These are phyloP conservation scores for Acrocephalus scirpaceus DNA, from an alignment of 2,797 vertebrate genomes.

Conservation along the genomic window DNA sequence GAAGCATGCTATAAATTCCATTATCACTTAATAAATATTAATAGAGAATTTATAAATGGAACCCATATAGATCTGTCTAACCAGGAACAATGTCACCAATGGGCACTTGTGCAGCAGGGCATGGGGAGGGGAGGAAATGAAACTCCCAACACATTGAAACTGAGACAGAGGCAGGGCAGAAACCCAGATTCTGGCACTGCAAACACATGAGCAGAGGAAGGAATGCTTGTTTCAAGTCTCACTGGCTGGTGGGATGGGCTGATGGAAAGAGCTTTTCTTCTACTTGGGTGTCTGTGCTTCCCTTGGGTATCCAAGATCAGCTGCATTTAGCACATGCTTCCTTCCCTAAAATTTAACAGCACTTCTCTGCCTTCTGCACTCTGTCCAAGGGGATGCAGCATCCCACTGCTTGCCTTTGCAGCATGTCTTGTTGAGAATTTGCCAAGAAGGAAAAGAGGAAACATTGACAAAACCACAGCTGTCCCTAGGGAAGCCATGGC, in stretches of 20 bases:
- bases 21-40: constrained; percentile 73
- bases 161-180: background rate
- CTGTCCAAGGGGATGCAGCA: background rate
- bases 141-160: background rate
- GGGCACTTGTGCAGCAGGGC: background rate
- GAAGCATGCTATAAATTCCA: constrained; percentile 63
- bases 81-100: constrained; percentile 20
- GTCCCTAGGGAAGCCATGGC: background rate
- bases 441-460: background rate
- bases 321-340: background rate
- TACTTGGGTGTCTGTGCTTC: background rate
- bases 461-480: background rate
- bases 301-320: background rate
- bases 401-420: background rate
- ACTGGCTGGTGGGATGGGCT: background rate
- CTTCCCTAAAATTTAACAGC: background rate
- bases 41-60: constrained; percentile 68
- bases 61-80: constrained; percentile 26
- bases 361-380: background rate
- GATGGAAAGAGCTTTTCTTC: background rate
- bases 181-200: background rate
- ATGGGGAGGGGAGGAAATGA: background rate
- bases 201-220: background rate
- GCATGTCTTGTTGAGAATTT: background rate
- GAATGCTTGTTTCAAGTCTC: background rate